Evolutionary conservation across 2,797 vertebrate species (phyloP), one percentile per base, ranked within the genome.

Genomic region (Trachops cirrhosus): DNA sequence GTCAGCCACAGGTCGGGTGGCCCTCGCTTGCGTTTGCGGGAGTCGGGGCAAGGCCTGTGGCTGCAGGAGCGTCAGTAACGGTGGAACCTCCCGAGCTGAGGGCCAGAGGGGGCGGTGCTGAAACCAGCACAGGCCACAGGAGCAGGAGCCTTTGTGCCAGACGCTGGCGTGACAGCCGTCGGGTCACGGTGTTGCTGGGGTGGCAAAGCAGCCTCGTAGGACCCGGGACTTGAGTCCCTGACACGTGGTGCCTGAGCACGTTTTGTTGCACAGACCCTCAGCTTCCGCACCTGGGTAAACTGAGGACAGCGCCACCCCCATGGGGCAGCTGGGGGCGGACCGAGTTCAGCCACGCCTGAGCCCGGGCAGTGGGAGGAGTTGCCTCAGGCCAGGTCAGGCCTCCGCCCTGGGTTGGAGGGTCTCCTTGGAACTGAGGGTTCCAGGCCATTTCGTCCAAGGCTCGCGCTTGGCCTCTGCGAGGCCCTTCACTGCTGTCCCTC

Each of bases 131-230:
- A 5, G 14, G 57, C 24, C 73, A 1, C 68, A 12, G 46, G 50
- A 70, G 34, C 37, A 2, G 22, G 59, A 67, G 21, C 52, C 73
- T 39, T 6, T 29, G 57, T n/a, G 32, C 50, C 24, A 3, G 4
- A 11, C 21, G 73, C 2, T 39, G 44, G 8, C 5, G 12, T 24
- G 48, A 74, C 87, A 19, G 18, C n/a, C 0, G 0, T 7, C 22
- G 24, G 10, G 75, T 39, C 21, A 2, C 1, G 3, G 89, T 18
- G 10, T 19, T 54, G 78, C 78, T 34, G n/a, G 32, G 80, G 34
- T 18, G 0, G 18, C 0, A 0, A 21, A 62, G 71, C 18, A 0
- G 0, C 0, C 8, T 26, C 75, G 19, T 5, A 15, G 2, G 50
- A 9, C 64, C 78, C 19, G 21, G 32, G 80, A n/a, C 52, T 41